Evolutionary conservation across 2,888 invertebrate species (phyloP).

Genomic region (Tetheella fluctuosa): DNA sequence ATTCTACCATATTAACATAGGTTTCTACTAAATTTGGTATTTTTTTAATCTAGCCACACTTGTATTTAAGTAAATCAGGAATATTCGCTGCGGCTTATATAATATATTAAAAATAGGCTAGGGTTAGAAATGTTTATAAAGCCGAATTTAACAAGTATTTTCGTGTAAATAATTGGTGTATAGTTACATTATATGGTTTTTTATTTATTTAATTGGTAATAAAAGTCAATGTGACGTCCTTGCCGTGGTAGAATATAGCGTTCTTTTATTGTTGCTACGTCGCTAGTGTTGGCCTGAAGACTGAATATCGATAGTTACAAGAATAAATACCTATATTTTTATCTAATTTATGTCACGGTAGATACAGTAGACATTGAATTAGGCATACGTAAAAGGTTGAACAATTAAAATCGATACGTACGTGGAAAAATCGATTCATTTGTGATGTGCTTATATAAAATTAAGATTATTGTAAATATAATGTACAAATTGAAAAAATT

Average conservation of each 20-base stretch:
- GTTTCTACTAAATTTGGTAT: background rate
- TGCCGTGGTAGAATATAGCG: background rate
- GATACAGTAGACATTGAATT: background rate
- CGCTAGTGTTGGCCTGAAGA: constrained; percentile 8
- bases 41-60: background rate
- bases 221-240: background rate
- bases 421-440: too few species aligned
- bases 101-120: background rate
- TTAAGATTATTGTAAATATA: too few species aligned
- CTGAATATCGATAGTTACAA: constrained; percentile 10
- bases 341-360: background rate
- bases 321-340: background rate
- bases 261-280: background rate
- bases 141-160: background rate
- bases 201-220: background rate
- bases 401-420: too few species aligned
- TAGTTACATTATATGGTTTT: too few species aligned
- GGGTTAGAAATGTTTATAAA: background rate
- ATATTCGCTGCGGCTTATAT: background rate
- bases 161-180: background rate
- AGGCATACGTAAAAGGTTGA: too few species aligned
- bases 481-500: too few species aligned
- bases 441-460: too few species aligned
- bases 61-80: background rate
- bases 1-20: background rate